Base-by-base conservation (phyloP, 2,113 vertebrate species). In the Platanista minor region DNA sequence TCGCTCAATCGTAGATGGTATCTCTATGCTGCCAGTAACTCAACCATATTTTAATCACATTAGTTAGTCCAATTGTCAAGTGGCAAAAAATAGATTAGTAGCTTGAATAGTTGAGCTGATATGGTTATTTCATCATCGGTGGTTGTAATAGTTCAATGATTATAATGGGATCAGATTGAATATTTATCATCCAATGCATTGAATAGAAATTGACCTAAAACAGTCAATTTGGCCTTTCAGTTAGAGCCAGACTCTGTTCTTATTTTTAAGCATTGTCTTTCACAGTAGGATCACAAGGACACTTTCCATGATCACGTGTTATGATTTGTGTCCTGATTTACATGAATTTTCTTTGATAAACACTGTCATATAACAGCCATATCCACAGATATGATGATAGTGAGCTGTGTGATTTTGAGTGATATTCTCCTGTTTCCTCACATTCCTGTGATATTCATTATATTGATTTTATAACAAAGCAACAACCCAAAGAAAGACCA, bases 31-130 rank as follows among this genome's bases (percentile, higher is more conserved):
- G 94, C 88, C 88, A 91, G 74, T 74, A 86, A 96, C 72, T 94
- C 85, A 96, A 69, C 95, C 91, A 27, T 97, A 80, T 92, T 95
- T 83, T 95, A 93, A 94, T 94, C 69, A 66, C 75, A 95, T 97
- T 90, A 94, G 85, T 96, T 94, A 96, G 93, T 85, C 62, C 87
- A 80, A 4, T 71, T 95, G 94, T 92, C 64, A 90, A 46, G 91
- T 39, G 74, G 59, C 75, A 78, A 75, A 92, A 94, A 96, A 94
- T 64, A 87, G 92, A 84, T 91, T 39, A 89, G 93, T 62, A 90
- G 69, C 23, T 96, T 87, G 86, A 94, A 95, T 31, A 59, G 57
- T 62, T 43, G 41, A 88, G 94, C 91, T 91, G 67, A 97, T 95
- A 75, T n/a, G 57, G 82, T 87, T 94, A 93, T 95, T 96, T 86